Evolutionary conservation across 2,888 invertebrate species (phyloP), one percentile per base, ranked within the genome.

Genomic region (Prenolepis imparis): DNA sequence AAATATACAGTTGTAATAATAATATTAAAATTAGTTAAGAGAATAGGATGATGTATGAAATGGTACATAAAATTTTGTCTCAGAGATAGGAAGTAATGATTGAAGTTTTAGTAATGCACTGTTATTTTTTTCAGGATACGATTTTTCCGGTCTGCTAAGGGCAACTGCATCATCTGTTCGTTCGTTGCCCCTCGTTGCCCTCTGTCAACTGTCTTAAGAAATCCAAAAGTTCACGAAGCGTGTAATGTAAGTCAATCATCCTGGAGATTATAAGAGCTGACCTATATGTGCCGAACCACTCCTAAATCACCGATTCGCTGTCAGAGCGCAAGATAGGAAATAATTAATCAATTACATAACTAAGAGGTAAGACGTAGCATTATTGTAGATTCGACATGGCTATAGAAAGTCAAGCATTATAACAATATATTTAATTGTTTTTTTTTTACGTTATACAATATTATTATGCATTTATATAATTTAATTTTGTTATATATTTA

Each of bases 181-280:
- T 82, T 87, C 73, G 77, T 84, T 87, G 41, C 41, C 70, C 82
- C 68, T 84, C 32, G 75, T 84, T 85, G 67, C 59, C 73, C 81
- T 80, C 70, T 73, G 83, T 85, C 74, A 84, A 85, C 48, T 41
- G 78, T 73, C 80, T 74, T 83, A 82, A 85, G 78, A 84, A 89
- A 89, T 89, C 81, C 80, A 64, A 82, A 86, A 84, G 84, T 88
- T 88, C 80, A 84, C 81, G 83, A 85, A 86, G 85, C 87, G 90
- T 90, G 84, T 86, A 91, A 91, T 90, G 70, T 82, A 77, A 88
- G 85, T 75, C 75, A 87, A 86, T 90, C 84, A 68, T 57, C 63
- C 41, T 44, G 6, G 9, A 61, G 72, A 73, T 63, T 80, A 70
- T 55, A 67, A 28, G 39, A 73, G 83, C 52, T 80, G 90, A 80